A percentile compares a stretch with the other conserved stretches of the same genome.
phyloP scores from a whole-genome alignment of 2,797 vertebrate genomes.

The Epinephelus malabaricus region DNA sequence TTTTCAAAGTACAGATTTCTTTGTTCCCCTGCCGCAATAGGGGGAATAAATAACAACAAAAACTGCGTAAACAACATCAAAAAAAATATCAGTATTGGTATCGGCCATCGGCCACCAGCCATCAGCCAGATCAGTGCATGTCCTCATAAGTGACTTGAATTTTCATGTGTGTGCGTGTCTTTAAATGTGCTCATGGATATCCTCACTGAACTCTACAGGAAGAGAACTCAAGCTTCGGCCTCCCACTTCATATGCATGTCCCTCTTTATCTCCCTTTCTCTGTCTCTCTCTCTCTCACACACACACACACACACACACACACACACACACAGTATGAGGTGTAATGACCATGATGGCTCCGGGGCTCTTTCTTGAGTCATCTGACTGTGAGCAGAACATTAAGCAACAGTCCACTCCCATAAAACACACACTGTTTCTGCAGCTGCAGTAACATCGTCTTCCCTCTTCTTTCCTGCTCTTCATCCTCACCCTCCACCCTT shows the following conservation, averaged over 20 bases:
- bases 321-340: constrained; percentile 33
- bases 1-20: too few species aligned
- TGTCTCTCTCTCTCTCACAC: neutral
- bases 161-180: constrained; percentile 34
- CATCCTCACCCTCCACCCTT: neutral
- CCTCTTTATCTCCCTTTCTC: neutral
- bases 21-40: too few species aligned
- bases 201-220: constrained; percentile 2
- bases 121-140: too few species aligned
- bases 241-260: constrained; percentile 12
- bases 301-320: constrained; percentile 41
- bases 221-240: neutral
- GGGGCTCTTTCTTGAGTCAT: constrained; percentile 54
- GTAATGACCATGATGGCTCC: constrained; percentile 51
- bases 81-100: too few species aligned
- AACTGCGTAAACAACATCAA: too few species aligned
- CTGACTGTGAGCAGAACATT: constrained; percentile 70
- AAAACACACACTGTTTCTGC: constrained; percentile 55
- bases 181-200: neutral
- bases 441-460: constrained; percentile 56
- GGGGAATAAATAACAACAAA: too few species aligned
- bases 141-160: neutral
- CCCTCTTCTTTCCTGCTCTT: neutral
- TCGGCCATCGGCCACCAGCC: too few species aligned
- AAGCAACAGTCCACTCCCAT: constrained; percentile 64